These are phyloP conservation scores for Heliconius ethilla DNA, from an alignment of 2,888 invertebrate species.

Conservation along the genomic window DNA sequence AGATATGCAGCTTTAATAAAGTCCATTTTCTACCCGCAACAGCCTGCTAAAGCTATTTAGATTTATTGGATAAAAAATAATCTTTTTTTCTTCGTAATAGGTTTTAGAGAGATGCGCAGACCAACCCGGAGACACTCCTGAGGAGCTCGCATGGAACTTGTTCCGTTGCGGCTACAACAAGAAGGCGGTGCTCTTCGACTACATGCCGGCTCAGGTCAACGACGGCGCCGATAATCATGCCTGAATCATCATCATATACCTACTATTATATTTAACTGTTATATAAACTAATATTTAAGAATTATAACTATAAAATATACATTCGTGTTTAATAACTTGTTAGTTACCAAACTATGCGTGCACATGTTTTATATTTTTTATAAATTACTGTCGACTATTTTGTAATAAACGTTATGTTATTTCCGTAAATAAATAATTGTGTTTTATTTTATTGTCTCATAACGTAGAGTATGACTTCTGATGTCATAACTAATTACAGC, in stretches of 20 bases:
- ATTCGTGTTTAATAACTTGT: background rate
- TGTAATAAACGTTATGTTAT: constrained; percentile 13
- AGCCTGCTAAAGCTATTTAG: too few relatives aligned
- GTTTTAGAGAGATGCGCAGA: constrained; percentile 68
- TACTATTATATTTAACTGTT: background rate
- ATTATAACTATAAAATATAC: background rate
- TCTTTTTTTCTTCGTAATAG: constrained; percentile 47
- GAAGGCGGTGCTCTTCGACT: constrained; percentile 68
- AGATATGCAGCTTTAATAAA: too few relatives aligned
- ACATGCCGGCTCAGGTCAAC: constrained; percentile 57
- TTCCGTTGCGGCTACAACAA: constrained; percentile 73
- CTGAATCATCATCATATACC: background rate
- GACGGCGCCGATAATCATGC: constrained; percentile 48
- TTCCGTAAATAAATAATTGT: background rate
- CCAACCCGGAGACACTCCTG: constrained; percentile 64
- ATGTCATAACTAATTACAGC: constrained; percentile 11
- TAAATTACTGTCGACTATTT: background rate
- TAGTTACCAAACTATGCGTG: constrained; percentile 19
- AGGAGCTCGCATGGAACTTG: constrained; percentile 72
- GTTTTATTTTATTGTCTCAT: background rate
- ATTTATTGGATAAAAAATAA: too few relatives aligned
- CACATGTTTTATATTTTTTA: background rate
- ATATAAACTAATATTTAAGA: background rate
- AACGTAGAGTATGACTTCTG: background rate
- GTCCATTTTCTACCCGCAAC: too few relatives aligned